Evolutionary conservation across 2,113 vertebrate species (phyloP).

Genomic region (Barnardius zonarius): DNA sequence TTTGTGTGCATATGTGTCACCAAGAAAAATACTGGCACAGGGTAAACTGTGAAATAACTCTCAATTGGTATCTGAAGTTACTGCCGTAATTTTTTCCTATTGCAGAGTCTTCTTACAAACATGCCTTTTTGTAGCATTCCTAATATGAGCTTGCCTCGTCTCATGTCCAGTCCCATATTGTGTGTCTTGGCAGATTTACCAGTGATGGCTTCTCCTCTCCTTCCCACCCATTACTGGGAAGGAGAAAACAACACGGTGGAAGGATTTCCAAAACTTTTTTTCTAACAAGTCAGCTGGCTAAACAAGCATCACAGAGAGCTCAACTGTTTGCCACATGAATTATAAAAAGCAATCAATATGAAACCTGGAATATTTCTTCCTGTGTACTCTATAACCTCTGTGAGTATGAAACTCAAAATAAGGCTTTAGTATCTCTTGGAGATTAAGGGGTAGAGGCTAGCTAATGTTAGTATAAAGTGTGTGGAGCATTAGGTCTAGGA

Average conservation of each 20-base stretch:
- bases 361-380: not conserved
- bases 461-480: not conserved
- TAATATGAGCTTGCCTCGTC: not conserved
- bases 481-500: not conserved
- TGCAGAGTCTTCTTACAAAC: not conserved
- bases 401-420: not conserved
- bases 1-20: not conserved
- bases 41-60: not conserved
- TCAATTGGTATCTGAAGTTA: not conserved
- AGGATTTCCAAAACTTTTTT: not conserved
- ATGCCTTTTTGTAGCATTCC: not conserved
- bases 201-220: not conserved
- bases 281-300: not conserved
- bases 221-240: not conserved
- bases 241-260: not conserved
- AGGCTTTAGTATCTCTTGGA: not conserved
- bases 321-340: not conserved
- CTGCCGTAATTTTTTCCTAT: not conserved
- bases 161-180: not conserved
- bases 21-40: not conserved
- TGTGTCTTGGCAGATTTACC: not conserved
- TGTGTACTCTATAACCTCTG: not conserved
- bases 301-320: not conserved
- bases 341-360: not conserved
- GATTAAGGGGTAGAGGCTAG: not conserved